These are phyloP conservation scores for Enteromius argenteus DNA, from an alignment of 2,797 vertebrate species.

Conservation along the genomic window DNA sequence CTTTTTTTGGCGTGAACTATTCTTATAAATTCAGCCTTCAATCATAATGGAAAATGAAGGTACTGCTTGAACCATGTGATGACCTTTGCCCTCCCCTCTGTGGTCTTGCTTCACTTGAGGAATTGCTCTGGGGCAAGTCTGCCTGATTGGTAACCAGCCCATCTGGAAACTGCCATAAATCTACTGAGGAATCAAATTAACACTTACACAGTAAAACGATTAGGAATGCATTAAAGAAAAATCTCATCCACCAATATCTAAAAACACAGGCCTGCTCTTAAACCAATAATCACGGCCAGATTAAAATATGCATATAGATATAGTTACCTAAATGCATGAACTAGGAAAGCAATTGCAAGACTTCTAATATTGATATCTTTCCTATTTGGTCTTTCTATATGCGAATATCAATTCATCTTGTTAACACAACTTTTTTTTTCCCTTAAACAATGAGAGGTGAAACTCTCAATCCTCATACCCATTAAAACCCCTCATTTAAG, in stretches of 20 bases:
- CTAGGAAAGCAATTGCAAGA: conserved; percentile 95
- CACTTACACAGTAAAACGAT: conserved; percentile 20
- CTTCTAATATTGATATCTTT: conserved; percentile 85
- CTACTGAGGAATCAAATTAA: conserved; percentile 13
- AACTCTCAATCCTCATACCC: background rate
- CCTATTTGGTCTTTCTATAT: conserved; percentile 59
- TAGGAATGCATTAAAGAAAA: conserved; percentile 15
- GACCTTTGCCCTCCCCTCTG: conserved; percentile 27
- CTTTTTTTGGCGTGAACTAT: background rate
- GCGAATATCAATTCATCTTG: background rate
- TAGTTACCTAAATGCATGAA: conserved; percentile 87
- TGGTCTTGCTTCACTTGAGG: conserved; percentile 10
- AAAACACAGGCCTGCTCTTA: background rate
- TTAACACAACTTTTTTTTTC: background rate
- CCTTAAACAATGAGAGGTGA: background rate
- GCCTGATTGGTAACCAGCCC: background rate
- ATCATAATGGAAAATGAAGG: background rate
- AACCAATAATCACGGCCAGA: background rate
- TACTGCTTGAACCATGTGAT: background rate
- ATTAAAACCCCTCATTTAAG: background rate
- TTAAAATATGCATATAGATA: conserved; percentile 64
- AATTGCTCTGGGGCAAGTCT: conserved; percentile 30
- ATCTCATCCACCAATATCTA: background rate
- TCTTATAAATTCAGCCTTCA: background rate
- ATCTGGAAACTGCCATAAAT: conserved; percentile 33